Conservation (phyloP, 2,797 vertebrate genomes). For the Heterohyrax brucei region DNA sequence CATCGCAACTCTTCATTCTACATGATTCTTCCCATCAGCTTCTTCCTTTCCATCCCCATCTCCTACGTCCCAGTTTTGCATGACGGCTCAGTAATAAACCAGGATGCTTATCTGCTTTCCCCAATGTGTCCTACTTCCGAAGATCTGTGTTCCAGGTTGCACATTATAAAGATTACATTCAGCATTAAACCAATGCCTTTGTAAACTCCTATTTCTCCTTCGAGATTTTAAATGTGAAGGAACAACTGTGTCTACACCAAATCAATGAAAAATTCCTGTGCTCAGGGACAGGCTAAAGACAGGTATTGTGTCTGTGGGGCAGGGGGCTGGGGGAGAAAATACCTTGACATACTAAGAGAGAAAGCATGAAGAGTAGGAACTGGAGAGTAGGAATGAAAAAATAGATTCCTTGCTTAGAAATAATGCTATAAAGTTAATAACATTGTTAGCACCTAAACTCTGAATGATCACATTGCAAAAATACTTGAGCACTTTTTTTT, state of each 20-base stretch:
- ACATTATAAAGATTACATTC: background rate
- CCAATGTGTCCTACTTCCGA: background rate
- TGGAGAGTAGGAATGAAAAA: background rate
- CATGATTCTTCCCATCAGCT: slow-evolving; percentile 78
- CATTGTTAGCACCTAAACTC: background rate
- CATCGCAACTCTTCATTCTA: slow-evolving; percentile 79
- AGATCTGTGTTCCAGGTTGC: background rate
- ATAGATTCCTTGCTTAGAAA: background rate
- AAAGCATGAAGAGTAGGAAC: background rate
- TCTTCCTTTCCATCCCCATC: background rate
- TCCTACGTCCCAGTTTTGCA: slow-evolving; percentile 17
- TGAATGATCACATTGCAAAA: background rate
- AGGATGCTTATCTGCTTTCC: background rate
- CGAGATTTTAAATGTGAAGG: background rate
- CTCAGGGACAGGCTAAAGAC: background rate
- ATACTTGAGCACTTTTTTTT: background rate
- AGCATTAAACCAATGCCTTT: background rate
- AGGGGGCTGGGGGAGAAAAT: too few relatives aligned
- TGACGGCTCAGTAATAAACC: slow-evolving; percentile 20
- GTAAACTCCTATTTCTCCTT: background rate
- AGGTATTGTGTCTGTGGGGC: background rate
- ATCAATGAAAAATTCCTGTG: background rate
- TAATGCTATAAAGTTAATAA: background rate
- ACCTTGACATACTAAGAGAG: too few relatives aligned
- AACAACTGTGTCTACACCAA: background rate